These are phyloP conservation scores for Drosophila pallidifrons DNA, from an alignment of 1,140 invertebrate species.

Conservation along the genomic window DNA sequence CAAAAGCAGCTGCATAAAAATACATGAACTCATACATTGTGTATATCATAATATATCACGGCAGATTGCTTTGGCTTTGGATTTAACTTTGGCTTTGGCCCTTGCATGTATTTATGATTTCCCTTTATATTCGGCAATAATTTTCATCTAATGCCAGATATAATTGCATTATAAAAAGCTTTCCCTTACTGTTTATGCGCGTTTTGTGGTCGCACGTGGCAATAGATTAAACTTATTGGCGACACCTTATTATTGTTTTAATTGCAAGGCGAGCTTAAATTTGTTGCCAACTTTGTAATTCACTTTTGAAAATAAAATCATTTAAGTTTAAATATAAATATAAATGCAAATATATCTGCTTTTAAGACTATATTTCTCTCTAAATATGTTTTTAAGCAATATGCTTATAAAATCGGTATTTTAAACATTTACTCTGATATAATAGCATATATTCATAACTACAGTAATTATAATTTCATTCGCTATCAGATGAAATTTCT, in stretches of 20 bases:
- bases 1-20: constrained; percentile 61
- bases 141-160: constrained; percentile 61
- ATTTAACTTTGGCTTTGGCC: background rate
- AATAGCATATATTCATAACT: no score
- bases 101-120: constrained; percentile 60
- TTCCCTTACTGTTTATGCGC: constrained; percentile 13
- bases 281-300: background rate
- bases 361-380: no score
- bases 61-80: constrained; percentile 72
- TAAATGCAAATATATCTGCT: no score
- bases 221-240: constrained; percentile 13
- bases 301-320: no score
- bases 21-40: constrained; percentile 53
- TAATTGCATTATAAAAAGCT: constrained; percentile 70
- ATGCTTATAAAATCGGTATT: no score
- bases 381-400: no score
- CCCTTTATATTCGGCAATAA: constrained; percentile 31
- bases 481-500: no score
- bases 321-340: no score
- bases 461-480: no score
- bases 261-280: background rate
- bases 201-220: constrained; percentile 46
- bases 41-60: constrained; percentile 67
- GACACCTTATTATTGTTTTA: background rate
- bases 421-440: no score